These are phyloP conservation scores for Ophion obscuratus DNA, from an alignment of 2,888 invertebrate species.

Conservation along the genomic window DNA sequence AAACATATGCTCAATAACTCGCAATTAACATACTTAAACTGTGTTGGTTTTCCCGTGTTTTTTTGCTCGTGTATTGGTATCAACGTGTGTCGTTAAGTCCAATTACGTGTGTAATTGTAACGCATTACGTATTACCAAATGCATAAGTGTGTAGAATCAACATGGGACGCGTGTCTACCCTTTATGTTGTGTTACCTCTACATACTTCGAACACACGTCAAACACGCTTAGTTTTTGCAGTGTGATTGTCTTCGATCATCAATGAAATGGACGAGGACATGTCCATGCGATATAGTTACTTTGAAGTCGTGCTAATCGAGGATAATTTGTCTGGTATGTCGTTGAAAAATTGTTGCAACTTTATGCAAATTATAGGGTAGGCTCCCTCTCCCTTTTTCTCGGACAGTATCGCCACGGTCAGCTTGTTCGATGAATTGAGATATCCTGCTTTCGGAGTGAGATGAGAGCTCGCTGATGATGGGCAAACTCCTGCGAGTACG, in stretches of 20 bases:
- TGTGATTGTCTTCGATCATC: neutral
- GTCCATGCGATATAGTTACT: neutral
- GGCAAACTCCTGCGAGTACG: constrained; percentile 49
- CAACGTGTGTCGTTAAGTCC: no score
- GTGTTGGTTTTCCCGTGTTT: no score
- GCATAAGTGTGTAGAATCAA: no score
- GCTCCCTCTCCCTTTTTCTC: neutral
- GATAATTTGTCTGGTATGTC: constrained; percentile 36
- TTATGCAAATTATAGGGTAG: constrained; percentile 57
- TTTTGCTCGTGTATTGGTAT: no score
- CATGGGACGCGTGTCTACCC: no score
- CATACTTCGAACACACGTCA: no score
- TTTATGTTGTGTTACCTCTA: no score
- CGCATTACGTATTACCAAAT: no score
- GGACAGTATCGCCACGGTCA: constrained; percentile 8
- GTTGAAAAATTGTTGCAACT: constrained; percentile 52
- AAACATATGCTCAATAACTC: no score
- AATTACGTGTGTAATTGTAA: no score
- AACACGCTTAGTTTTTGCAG: no score
- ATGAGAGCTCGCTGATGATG: constrained; percentile 54
- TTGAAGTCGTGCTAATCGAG: constrained; percentile 8
- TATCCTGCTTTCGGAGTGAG: constrained; percentile 56
- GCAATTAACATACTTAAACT: no score
- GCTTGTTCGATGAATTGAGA: constrained; percentile 59
- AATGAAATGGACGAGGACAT: neutral